A percentile compares a stretch with the other conserved stretches of the same genome.
These are phyloP conservation scores for Gnathonemus echidnorhynchus DNA, from an alignment of 2,113 vertebrate genomes.

Conservation along the genomic window DNA sequence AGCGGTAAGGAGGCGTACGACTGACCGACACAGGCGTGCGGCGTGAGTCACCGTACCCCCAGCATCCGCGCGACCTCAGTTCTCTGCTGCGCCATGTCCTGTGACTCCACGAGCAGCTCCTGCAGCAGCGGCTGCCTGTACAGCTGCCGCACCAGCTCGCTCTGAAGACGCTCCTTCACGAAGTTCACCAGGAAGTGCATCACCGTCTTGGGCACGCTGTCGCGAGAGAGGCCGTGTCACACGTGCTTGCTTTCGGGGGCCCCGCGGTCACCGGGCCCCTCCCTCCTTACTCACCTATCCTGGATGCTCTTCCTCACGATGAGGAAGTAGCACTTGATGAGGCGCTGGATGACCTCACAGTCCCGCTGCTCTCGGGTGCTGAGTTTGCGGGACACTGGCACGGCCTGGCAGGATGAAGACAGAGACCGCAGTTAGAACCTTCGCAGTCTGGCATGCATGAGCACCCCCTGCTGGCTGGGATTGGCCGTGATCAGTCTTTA, in stretches of 20 bases:
- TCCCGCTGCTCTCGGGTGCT: slow-evolving; percentile 64
- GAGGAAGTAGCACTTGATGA: slow-evolving; percentile 74
- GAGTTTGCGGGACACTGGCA: slow-evolving; percentile 60
- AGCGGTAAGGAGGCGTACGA: neutral
- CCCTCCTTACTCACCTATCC: slow-evolving; percentile 57
- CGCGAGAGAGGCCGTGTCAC: neutral
- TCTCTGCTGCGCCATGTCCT: slow-evolving; percentile 70
- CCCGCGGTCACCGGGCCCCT: neutral
- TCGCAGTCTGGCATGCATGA: neutral
- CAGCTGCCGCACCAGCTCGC: slow-evolving; percentile 71
- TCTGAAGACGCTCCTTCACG: slow-evolving; percentile 74
- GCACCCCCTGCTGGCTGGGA: neutral
- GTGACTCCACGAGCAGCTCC: slow-evolving; percentile 68
- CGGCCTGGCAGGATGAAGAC: slow-evolving; percentile 43
- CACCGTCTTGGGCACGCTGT: slow-evolving; percentile 73
- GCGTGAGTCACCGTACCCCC: slow-evolving; percentile 45
- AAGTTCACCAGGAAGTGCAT: slow-evolving; percentile 77
- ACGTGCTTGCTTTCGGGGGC: neutral
- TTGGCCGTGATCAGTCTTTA: neutral
- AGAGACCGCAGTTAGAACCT: neutral
- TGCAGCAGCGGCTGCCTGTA: slow-evolving; percentile 66
- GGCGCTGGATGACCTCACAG: slow-evolving; percentile 72
- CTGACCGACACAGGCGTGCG: neutral
- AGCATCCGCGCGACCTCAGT: slow-evolving; percentile 69
- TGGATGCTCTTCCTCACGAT: slow-evolving; percentile 77